Percentiles rank a stretch among this genome's conserved stretches.
Evolutionary conservation across 2,888 invertebrate genomes (phyloP).

Genomic region (Brassicogethes aeneus): DNA sequence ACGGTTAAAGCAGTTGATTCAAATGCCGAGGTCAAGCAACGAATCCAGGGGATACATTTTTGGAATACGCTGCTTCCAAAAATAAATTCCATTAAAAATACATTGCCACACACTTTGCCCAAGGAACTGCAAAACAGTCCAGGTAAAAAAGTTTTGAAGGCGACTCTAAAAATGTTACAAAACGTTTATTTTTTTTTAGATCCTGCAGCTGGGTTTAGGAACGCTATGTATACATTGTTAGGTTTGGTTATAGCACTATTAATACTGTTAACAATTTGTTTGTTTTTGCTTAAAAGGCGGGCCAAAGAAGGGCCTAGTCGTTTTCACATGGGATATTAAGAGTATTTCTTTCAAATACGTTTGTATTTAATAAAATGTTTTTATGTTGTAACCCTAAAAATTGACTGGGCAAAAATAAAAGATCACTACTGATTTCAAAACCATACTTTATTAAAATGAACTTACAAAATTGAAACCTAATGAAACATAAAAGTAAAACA

Average conservation of each 20-base stretch:
- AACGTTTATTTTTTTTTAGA: slow-evolving; percentile 26
- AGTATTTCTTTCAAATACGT: too few relatives aligned
- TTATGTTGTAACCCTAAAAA: too few relatives aligned
- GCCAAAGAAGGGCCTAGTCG: slow-evolving; percentile 34
- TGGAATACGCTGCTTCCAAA: slow-evolving; percentile 41
- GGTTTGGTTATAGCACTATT: slow-evolving; percentile 46
- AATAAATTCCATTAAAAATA: slow-evolving; percentile 23
- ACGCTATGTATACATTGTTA: slow-evolving; percentile 53
- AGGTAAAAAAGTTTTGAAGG: too few relatives aligned
- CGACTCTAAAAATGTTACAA: background rate
- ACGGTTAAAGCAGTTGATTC: slow-evolving; percentile 6
- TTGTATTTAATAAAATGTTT: too few relatives aligned
- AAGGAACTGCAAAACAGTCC: slow-evolving; percentile 30
- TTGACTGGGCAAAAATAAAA: too few relatives aligned
- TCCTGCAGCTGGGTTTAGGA: slow-evolving; percentile 44
- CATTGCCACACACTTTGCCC: slow-evolving; percentile 21
- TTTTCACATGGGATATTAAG: slow-evolving; percentile 25
- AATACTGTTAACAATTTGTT: slow-evolving; percentile 44
- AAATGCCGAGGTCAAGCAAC: slow-evolving; percentile 17
- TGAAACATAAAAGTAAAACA: too few relatives aligned
- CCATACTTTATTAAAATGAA: too few relatives aligned
- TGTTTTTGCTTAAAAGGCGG: slow-evolving; percentile 43
- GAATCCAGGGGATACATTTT: slow-evolving; percentile 29
- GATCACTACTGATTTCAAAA: too few relatives aligned
- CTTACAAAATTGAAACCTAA: too few relatives aligned